phyloP scores from a whole-genome alignment of 2,888 invertebrate species.

The Sminthurides aquaticus region DNA sequence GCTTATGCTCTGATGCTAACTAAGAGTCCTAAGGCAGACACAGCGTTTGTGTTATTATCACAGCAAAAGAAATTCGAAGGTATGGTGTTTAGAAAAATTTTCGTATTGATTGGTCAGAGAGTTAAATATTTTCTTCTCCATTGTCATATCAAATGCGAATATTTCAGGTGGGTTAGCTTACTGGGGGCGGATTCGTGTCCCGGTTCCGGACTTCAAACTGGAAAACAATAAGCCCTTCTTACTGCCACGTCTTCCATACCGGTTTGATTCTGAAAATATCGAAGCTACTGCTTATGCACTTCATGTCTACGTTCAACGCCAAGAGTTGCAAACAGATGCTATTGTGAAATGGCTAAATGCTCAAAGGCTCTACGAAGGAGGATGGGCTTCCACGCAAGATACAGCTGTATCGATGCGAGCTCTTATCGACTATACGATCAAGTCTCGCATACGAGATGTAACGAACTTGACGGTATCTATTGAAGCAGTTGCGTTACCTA shows the following conservation, averaged over 20 bases:
- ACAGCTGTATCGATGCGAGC: slow-evolving; percentile 82
- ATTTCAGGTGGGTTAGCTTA: slow-evolving; percentile 67
- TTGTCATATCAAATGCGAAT: no score
- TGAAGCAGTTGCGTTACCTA: slow-evolving; percentile 73
- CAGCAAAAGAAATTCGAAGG: slow-evolving; percentile 61
- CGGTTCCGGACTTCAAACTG: slow-evolving; percentile 71
- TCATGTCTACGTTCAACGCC: slow-evolving; percentile 75
- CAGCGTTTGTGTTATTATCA: slow-evolving; percentile 67
- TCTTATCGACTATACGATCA: slow-evolving; percentile 78
- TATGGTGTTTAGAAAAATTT: no score
- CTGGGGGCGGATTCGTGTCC: slow-evolving; percentile 73
- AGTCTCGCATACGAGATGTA: slow-evolving; percentile 76
- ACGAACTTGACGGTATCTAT: slow-evolving; percentile 68
- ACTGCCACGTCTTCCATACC: slow-evolving; percentile 76
- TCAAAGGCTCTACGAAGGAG: slow-evolving; percentile 75
- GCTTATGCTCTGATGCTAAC: slow-evolving; percentile 77
- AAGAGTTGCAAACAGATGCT: slow-evolving; percentile 71
- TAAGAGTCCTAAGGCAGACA: slow-evolving; percentile 77
- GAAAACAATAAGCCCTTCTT: slow-evolving; percentile 88
- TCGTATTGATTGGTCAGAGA: no score
- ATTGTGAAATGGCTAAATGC: slow-evolving; percentile 87
- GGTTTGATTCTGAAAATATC: slow-evolving; percentile 82
- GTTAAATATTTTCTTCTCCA: no score
- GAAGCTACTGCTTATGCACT: slow-evolving; percentile 89
- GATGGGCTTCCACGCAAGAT: slow-evolving; percentile 84